Percentiles rank a stretch among this genome's conserved stretches.
Evolutionary conservation across 2,113 vertebrate genomes (phyloP).

Genomic region (Caranx melampygus): DNA sequence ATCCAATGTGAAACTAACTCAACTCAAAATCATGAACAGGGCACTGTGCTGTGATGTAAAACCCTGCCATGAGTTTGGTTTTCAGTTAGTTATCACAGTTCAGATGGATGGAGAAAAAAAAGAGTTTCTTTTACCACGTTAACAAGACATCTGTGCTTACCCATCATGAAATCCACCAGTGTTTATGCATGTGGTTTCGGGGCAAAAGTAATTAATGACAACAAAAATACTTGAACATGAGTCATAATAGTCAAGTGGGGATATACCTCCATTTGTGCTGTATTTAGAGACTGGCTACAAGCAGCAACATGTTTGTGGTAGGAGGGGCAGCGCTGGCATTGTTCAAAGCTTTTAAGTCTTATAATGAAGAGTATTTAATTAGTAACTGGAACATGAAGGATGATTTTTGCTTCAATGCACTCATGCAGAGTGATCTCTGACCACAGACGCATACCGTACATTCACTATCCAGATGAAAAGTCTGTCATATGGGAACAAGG

Average conservation of each 20-base stretch:
- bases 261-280: conserved; percentile 30
- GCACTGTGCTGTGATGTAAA: conserved; percentile 35
- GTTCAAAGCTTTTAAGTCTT: conserved; percentile 39
- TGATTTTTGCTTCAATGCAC: not conserved
- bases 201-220: conserved; percentile 30
- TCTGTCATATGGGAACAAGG: conserved; percentile 51
- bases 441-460: conserved; percentile 15
- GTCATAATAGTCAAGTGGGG: conserved; percentile 35
- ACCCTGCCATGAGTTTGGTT: conserved; percentile 40
- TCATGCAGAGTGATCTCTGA: conserved; percentile 14
- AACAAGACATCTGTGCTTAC: conserved; percentile 12
- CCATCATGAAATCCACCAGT: conserved; percentile 34
- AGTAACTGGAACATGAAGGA: conserved; percentile 40
- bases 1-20: conserved; percentile 28
- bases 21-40: conserved; percentile 25
- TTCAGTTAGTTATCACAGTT: conserved; percentile 54
- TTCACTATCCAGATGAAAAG: not conserved
- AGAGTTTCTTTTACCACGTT: conserved; percentile 34
- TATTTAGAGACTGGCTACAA: conserved; percentile 28
- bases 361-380: conserved; percentile 46
- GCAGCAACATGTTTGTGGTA: conserved; percentile 44
- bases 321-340: conserved; percentile 40
- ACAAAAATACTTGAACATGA: conserved; percentile 43
- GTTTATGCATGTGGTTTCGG: conserved; percentile 34
- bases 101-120: conserved; percentile 17